These are phyloP conservation scores for Melanostigma gelatinosum DNA, from an alignment of 2,113 vertebrate species.

Conservation along the genomic window DNA sequence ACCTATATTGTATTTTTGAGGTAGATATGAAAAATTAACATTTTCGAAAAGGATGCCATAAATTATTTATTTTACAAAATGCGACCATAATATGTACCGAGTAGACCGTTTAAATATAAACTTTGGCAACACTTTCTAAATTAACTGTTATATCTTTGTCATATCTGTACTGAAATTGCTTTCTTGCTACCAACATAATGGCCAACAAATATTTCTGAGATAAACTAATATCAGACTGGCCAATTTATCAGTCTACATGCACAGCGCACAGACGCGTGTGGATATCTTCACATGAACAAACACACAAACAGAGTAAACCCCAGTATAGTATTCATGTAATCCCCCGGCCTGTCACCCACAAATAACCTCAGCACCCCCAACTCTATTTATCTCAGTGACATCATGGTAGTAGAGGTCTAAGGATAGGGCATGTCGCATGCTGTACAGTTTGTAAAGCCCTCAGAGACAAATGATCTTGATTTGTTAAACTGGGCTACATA, in stretches of 20 bases:
- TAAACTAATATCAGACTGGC: not conserved
- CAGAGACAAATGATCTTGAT: not conserved
- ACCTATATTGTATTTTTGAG: no score
- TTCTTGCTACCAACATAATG: not conserved
- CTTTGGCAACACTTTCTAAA: not conserved
- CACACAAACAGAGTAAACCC: constrained; percentile 36
- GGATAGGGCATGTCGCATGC: not conserved
- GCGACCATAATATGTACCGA: not conserved
- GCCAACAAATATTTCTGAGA: not conserved
- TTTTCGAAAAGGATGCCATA: not conserved
- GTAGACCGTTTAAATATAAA: not conserved
- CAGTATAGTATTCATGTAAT: constrained; percentile 63
- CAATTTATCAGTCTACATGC: not conserved
- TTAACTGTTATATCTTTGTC: not conserved
- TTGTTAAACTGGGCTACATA: not conserved
- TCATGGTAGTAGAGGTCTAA: constrained; percentile 11
- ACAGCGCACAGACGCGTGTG: not conserved
- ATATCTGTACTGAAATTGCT: not conserved
- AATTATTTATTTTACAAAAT: not conserved
- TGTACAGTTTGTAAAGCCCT: not conserved
- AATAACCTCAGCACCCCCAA: constrained; percentile 52
- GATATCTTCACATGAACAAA: constrained; percentile 26
- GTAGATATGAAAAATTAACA: not conserved
- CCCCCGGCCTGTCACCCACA: constrained; percentile 47
- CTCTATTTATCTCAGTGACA: constrained; percentile 60